Conservation (phyloP, 2,797 vertebrate genomes). For the Onychomys arenicola region DNA sequence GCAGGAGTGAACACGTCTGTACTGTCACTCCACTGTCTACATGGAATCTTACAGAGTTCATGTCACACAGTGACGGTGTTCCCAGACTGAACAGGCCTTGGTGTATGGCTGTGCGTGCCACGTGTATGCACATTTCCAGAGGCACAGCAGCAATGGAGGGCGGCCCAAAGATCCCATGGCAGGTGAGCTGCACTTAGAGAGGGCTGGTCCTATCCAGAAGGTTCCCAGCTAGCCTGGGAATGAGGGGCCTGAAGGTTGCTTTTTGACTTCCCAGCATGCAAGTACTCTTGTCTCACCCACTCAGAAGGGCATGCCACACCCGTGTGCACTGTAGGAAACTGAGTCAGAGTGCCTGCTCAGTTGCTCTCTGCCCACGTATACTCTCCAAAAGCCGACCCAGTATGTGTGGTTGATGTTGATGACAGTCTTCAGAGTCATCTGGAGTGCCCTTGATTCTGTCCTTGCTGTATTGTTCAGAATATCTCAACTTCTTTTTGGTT, state of each 20-base stretch:
- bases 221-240: neutral
- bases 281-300: accelerated
- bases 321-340: accelerated
- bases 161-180: neutral
- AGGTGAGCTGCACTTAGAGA: neutral
- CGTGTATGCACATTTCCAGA: neutral
- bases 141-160: too few relatives aligned
- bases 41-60: neutral
- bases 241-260: accelerated
- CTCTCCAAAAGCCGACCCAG: neutral
- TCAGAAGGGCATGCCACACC: neutral
- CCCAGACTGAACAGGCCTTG: neutral
- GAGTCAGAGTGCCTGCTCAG: neutral
- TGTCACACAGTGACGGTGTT: neutral
- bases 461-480: neutral
- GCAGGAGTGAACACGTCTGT: accelerated
- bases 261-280: neutral
- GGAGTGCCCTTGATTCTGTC: neutral
- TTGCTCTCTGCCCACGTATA: neutral
- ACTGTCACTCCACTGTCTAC: accelerated
- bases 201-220: too few relatives aligned
- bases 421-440: neutral
- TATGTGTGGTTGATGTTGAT: too few relatives aligned
- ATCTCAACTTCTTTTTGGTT: neutral
- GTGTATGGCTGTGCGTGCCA: neutral